Conservation (phyloP, 2,888 invertebrate genomes). For the Matsumyia berberina region DNA sequence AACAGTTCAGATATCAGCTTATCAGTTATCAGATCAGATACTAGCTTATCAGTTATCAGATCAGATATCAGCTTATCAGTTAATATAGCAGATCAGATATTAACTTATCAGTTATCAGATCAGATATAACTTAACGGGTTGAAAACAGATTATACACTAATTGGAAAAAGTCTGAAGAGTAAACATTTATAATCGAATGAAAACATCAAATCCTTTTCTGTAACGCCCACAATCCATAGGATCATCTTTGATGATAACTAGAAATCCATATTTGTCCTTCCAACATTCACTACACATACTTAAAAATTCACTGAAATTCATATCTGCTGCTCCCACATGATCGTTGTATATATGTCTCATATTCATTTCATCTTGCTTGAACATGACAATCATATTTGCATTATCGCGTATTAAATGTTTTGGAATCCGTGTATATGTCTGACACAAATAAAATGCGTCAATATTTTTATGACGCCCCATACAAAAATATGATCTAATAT, state of each 20-base stretch:
- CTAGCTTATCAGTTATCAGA: constrained; percentile 3
- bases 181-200: not conserved
- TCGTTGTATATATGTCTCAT: constrained; percentile 78
- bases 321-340: constrained; percentile 74
- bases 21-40: too few relatives aligned
- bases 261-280: constrained; percentile 79
- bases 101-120: too few relatives aligned
- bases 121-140: constrained; percentile 78
- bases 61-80: constrained; percentile 77
- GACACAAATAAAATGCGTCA: constrained; percentile 70
- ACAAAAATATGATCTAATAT: constrained; percentile 78
- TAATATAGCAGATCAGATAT: too few relatives aligned
- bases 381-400: too few relatives aligned
- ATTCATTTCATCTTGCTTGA: constrained; percentile 74
- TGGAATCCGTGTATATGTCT: too few relatives aligned
- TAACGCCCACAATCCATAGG: too few relatives aligned
- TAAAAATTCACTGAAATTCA: constrained; percentile 78
- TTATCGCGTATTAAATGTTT: constrained; percentile 77
- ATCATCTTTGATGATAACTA: constrained; percentile 79
- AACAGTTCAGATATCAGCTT: too few relatives aligned
- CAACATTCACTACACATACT: constrained; percentile 79
- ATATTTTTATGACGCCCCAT: constrained; percentile 80
- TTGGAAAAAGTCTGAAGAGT: not conserved
- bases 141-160: not conserved
- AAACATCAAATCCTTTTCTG: too few relatives aligned